Evolutionary conservation across 2,113 vertebrate genomes (phyloP).

Genomic region (Rafetus swinhoei): DNA sequence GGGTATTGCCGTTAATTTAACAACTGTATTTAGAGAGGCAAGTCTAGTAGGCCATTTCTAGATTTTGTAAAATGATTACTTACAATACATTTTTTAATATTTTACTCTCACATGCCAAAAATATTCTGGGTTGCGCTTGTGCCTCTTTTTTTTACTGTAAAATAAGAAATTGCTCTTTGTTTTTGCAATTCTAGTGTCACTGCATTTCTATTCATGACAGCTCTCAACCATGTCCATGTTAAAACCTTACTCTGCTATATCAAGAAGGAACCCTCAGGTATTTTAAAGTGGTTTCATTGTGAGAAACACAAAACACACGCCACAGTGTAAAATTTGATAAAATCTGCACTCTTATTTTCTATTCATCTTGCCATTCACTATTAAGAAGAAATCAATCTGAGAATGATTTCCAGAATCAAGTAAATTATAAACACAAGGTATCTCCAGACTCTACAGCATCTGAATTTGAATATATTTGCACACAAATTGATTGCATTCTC

Average conservation of each 20-base stretch:
- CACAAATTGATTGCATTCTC: not conserved
- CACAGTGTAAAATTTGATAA: not conserved
- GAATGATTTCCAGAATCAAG: not conserved
- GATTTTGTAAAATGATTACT: constrained; percentile 42
- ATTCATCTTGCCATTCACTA: not conserved
- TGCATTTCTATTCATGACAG: constrained; percentile 64
- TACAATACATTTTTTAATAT: constrained; percentile 40
- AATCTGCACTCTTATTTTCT: not conserved
- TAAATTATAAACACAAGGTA: not conserved
- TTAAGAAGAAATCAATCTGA: constrained; percentile 10
- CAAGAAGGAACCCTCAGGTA: constrained; percentile 65
- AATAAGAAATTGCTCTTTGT: constrained; percentile 51
- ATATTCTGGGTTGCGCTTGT: constrained; percentile 40
- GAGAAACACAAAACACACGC: constrained; percentile 56
- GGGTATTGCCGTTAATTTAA: not conserved
- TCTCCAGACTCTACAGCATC: not conserved
- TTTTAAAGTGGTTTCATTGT: constrained; percentile 66
- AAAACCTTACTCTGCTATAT: constrained; percentile 62
- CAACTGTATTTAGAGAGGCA: constrained; percentile 4
- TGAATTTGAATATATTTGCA: not conserved
- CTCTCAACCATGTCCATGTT: constrained; percentile 66
- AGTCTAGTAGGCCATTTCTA: not conserved
- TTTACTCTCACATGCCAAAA: constrained; percentile 63
- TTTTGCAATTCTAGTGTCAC: constrained; percentile 57
- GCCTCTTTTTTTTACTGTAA: constrained; percentile 31